Base-by-base conservation (phyloP, 2,888 invertebrate species). In the Sycophila texana region DNA sequence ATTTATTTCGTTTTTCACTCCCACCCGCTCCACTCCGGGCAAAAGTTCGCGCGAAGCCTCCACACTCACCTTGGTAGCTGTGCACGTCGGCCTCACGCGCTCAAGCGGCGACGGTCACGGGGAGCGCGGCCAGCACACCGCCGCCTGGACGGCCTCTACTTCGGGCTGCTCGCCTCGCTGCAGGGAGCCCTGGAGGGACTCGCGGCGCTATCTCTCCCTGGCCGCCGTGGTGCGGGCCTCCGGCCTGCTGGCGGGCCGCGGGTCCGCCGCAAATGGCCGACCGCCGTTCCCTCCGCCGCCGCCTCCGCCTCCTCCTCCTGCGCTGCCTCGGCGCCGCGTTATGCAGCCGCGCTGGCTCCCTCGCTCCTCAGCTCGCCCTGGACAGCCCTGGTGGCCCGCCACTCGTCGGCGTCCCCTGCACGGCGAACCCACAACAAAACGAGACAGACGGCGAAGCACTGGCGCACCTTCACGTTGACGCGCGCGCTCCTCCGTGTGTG, bases 51-150 rank as follows among this genome's bases (percentile, higher is more conserved):
- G n/a, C n/a, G n/a, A 7, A 39, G 7, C 39, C 39, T 26, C 18
- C n/a, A n/a, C n/a, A 67, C 78, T 78, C 73, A 78, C 78, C 78
- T 78, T 68, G 67, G 73, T 68, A 73, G 73, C 61, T 73, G 26
- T 39, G 60, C 61, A 78, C 78, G 61, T 67, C 78, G 67, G 39
- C 16, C 72, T 73, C 67, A 49, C 67, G 67, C 67, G 77, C 66
- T 39, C 39, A 39, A 39, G 39, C 39, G 10, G 39, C 39, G 26
- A 49, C 49, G n/a, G n/a, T 39, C 49, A 4, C 70, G 77, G 68
- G 68, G 76, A 71, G 70, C 67, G 71, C 7, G 39, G 22, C 18
- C 39, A 30, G n/a, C 39, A 7, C 39, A 39, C n/a, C 18, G 49
- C 39, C 10, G 49, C n/a, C n/a, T n/a, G n/a, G n/a, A n/a, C n/a